Base-by-base conservation (phyloP, 2,888 invertebrate genomes). In the Drosophila maculinotata region DNA sequence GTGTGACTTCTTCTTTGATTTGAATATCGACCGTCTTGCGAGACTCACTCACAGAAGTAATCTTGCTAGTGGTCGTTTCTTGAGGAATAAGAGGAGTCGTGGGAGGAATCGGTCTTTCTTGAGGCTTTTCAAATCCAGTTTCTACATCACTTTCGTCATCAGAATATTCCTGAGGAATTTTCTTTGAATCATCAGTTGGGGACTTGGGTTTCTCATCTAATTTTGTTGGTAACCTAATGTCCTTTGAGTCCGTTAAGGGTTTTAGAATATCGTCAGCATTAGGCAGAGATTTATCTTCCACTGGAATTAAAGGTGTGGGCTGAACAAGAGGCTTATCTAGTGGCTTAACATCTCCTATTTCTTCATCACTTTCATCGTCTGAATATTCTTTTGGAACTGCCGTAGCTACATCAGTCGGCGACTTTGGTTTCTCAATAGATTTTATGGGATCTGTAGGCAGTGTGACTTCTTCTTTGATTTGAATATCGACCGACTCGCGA, bases 141-240 rank as follows among this genome's bases (percentile, higher is more conserved):
- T 45, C 45, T 15, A 31, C 49, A 42, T 45, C 45, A 33, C 45
- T 45, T 30, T 45, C 45, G 3, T 57, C 57, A n/a, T 57, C 51
- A 39, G 57, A 64, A 41, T 45, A 52, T 12, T 39, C 38, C 15
- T 23, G 7, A 1, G 23, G 14, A 38, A 10, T n/a, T 15, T 31
- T 2, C 14, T 35, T 17, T 2, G 4, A 20, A 3, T 20, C 14
- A 7, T 33, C 33, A 33, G 48, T 1, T 0, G 48, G 38, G 0
- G 62, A 47, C 8, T 44, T 52, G 12, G 33, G 44, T 7, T 48
- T 60, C 9, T 62, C 52, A 17, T 59, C 62, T 12, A 15, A n/a
- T 25, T 48, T 48, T n/a, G 30, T 1, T 12, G 47, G 47, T 9
- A 26, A 25, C 41, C 26, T 41, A 41, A 8, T 25, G 5, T 41